Conservation (phyloP, 2,113 vertebrate genomes). For the Platichthys stellatus region DNA sequence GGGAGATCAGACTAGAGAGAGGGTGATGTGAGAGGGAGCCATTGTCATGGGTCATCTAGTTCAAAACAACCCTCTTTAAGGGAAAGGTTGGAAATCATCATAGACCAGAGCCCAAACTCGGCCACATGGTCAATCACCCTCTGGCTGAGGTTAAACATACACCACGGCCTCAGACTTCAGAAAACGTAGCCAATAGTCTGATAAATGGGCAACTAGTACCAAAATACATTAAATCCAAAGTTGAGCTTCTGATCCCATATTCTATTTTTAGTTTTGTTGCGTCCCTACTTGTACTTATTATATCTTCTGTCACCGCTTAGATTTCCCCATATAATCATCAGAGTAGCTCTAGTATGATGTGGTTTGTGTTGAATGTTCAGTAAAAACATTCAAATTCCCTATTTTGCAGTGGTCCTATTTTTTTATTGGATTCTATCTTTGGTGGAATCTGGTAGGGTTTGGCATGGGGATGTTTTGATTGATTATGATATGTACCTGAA, state of each 20-base stretch:
- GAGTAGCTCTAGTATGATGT: not conserved
- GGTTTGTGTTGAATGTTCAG: not conserved
- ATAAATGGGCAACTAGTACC: conserved; percentile 2
- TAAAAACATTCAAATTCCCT: not conserved
- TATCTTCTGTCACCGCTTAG: not conserved
- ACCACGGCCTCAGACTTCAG: conserved; percentile 18
- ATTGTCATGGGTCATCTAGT: conserved; percentile 9
- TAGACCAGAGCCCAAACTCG: conserved; percentile 43
- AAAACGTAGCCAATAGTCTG: not conserved
- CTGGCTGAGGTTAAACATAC: conserved; percentile 58
- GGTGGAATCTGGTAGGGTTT: not conserved
- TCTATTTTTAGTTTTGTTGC: conserved; percentile 9
- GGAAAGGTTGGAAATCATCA: conserved; percentile 50
- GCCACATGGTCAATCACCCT: conserved; percentile 72
- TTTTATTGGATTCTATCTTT: not conserved
- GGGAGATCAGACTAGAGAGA: not conserved
- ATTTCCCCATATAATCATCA: not conserved
- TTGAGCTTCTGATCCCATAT: not conserved
- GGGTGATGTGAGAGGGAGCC: conserved; percentile 3
- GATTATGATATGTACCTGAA: no score
- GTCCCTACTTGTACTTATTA: not conserved
- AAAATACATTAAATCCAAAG: not conserved
- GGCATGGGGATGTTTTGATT: not conserved
- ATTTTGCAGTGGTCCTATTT: not conserved
- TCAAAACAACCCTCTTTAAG: conserved; percentile 42